Base-by-base conservation (phyloP, 2,797 vertebrate species). In the Siniperca obscura region DNA sequence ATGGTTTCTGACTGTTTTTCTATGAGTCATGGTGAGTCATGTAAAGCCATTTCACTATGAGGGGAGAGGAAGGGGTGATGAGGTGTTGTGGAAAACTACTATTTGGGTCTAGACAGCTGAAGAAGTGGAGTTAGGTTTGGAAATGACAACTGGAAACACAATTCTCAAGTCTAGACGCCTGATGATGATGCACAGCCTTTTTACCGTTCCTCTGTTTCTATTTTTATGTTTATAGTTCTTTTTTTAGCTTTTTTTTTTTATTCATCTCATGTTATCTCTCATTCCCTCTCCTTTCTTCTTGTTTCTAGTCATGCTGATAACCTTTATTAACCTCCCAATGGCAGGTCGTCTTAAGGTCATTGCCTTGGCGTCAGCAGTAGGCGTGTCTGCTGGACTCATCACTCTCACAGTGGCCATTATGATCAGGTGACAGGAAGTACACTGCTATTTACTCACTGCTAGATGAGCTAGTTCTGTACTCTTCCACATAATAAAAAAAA, bases 291-390 rank as follows among this genome's bases (percentile, higher is more conserved):
- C 66, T 55, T 34, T 30, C 55, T 44, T 48, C 11, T 1, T 79
- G 36, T 62, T 34, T 76, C 7, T 27, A 30, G 52, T 87, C 46
- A 53, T n/a, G 3, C 50, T 68, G 52, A 82, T 84, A 50, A 82
- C 46, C 65, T 68, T 53, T 84, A 2, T 62, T 50, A 13, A 82
- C 34, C 36, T 48, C 83, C 64, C 44, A 13, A 53, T 68, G 83
- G 34, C 92, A 96, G 95, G 96, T 77, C 94, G 95, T n/a, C 91
- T 96, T n/a, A 96, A 96, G 89, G 95, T 94, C 78, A 95, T 96
- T 5, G 96, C 95, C 10, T 66, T 96, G 89, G 95, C 93, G 0
- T 96, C 96, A 55, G 96, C 95, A 2, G 94, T 96, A 59, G 95
- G 95, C 2, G 96, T 96, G 85, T 96, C 95, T 72, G 93, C 94